Evolutionary conservation across 2,113 vertebrate genomes (phyloP).

Genomic region (Cebidichthys violaceus): DNA sequence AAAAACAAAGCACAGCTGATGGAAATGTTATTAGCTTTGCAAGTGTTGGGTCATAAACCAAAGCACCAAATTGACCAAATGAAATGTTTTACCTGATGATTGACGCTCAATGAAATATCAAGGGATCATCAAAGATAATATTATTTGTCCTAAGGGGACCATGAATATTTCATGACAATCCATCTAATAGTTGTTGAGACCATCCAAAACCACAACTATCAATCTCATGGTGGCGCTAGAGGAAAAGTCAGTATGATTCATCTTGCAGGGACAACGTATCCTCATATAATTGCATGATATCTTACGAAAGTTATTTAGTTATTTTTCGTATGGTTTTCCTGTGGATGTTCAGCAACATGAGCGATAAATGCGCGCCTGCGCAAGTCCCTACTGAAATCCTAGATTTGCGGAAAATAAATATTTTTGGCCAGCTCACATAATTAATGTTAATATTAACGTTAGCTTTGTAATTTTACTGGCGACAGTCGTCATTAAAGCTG

Average conservation of each 20-base stretch:
- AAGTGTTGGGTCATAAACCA: background rate
- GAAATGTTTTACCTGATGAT: background rate
- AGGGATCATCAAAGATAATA: background rate
- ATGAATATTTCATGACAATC: background rate
- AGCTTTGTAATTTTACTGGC: constrained; percentile 12
- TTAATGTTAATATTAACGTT: background rate
- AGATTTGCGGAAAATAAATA: background rate
- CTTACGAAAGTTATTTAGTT: too few relatives aligned
- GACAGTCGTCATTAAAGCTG: background rate
- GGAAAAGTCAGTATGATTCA: background rate
- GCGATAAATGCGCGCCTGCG: too few relatives aligned
- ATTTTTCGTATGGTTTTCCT: too few relatives aligned
- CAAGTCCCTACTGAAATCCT: background rate
- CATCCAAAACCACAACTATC: background rate
- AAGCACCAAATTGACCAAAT: background rate
- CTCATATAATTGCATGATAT: background rate
- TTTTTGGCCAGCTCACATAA: constrained; percentile 1
- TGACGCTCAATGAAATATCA: background rate
- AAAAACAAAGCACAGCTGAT: background rate
- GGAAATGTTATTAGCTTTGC: background rate
- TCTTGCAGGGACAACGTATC: background rate
- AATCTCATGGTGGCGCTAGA: background rate
- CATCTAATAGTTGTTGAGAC: background rate
- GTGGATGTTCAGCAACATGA: too few relatives aligned
- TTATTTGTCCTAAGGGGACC: background rate